A percentile compares a stretch with the other conserved stretches of the same genome.
Conservation (phyloP, 2,797 vertebrate genomes). For the Cossypha dichroa region DNA sequence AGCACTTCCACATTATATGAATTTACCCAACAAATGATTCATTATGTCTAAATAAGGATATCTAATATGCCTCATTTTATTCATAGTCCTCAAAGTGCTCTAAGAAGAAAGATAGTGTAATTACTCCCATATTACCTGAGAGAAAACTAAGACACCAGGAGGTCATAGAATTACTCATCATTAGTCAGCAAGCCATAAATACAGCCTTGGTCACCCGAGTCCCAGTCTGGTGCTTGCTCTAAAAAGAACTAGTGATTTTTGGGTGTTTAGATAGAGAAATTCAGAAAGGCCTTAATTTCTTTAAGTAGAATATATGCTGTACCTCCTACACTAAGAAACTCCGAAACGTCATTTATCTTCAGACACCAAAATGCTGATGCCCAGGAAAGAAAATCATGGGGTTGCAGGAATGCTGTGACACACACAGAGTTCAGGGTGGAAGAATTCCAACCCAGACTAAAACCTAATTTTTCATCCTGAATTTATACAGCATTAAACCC, state of each 20-base stretch:
- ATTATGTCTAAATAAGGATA: background rate
- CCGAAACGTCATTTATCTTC: background rate
- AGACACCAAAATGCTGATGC: background rate
- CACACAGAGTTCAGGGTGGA: background rate
- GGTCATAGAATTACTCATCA: background rate
- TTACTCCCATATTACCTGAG: constrained; percentile 18
- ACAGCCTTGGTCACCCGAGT: background rate
- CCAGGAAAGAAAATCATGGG: background rate
- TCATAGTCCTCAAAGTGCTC: background rate
- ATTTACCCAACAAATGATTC: background rate
- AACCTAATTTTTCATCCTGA: background rate
- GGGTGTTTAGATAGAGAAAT: background rate
- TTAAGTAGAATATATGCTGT: background rate
- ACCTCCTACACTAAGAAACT: background rate
- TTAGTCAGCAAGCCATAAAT: constrained; percentile 40
- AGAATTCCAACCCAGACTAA: background rate
- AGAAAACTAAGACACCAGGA: constrained; percentile 20
- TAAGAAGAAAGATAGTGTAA: background rate
- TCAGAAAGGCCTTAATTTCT: background rate
- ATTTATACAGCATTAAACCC: background rate
- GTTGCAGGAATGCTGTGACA: background rate
- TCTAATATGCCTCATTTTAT: background rate
- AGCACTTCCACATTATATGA: background rate
- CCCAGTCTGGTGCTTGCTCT: background rate
- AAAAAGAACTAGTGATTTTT: background rate